Base-by-base conservation (phyloP, 1,140 invertebrate genomes). In the Cotesia glomerata region DNA sequence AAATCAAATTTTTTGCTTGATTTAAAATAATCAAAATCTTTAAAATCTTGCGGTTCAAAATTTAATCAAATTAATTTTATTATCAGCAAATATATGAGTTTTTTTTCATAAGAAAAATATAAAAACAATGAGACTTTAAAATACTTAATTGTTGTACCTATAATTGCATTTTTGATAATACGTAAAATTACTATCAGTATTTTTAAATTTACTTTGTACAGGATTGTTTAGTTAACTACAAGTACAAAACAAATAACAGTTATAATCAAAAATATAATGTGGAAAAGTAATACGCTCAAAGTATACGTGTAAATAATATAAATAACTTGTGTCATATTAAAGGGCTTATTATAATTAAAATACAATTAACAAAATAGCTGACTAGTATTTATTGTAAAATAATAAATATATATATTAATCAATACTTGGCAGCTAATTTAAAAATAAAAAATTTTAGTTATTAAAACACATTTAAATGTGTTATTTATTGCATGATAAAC, bases 261-360 rank as follows among this genome's bases (percentile, higher is more conserved):
- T 62, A n/a, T n/a, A 62, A 62, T 62, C 16, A 35, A 39, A 39
- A 36, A 64, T 39, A 64, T 13, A 36, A 49, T 5, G 5, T 36
- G 26, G 77, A 75, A 81, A 80, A 79, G 77, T 74, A 62, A 77
- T 80, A 77, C 80, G 79, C 80, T 81, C 80, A 80, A 81, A 72
- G 67, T 78, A 79, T 79, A 74, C 64, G 51, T 79, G 75, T 80
- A 79, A 45, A 78, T 78, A 78, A 34, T 71, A 71, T 64, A 58
- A 64, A 71, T 71, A 65, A 58, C 39, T 2, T 71, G n/a, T 56
- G 52, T 16, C n/a, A 56, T 56, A 56, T 5, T 56, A 18, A 45
- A 9, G 11, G 39, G 11, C 26, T 26, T 26, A 26, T 26, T 26
- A 26, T 26, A 26, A 26, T 26, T 26, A 26, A 26, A 26, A 51